Evolutionary conservation across 2,888 invertebrate species (phyloP), one percentile per base, ranked within the genome.

Genomic region (Rhaphigaster nebulosa): DNA sequence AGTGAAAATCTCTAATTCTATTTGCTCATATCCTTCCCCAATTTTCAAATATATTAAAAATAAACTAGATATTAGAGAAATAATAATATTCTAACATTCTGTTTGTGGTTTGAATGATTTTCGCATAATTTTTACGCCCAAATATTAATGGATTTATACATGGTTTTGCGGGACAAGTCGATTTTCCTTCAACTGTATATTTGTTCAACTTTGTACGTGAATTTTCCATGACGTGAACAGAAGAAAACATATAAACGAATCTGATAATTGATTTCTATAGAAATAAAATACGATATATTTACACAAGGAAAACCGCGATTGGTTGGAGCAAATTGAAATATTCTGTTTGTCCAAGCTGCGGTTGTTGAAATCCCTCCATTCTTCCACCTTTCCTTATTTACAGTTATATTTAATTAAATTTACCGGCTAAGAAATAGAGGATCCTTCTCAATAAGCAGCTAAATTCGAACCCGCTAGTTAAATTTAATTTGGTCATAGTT

Each of bases 241-340:
- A 34, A 29, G 70, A 70, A 34, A 70, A 70, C 70, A 70, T 70
- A 70, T 70, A 70, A 70, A 70, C 70, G 70, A 70, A 70, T 70
- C 70, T 84, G 26, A 45, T 84, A 84, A 84, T 84, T 84, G 80
- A 45, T 54, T 87, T 50, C 52, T 60, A 56, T 88, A 88, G 88
- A 88, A 56, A 88, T 88, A 88, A 88, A 88, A 60, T 88, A 88
- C 88, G 88, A 88, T 54, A 60, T 88, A 88, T 88, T 88, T 88
- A 60, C 88, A 88, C 38, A 88, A 26, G 41, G 26, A 5, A 34
- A 41, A 88, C 88, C 60, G 60, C 88, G 60, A 88, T 88, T 60
- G 88, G 88, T 88, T 60, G n/a, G 54, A 10, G 34, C 54, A 88
- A 88, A 88, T 88, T 54, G 88, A 88, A 88, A 88, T 88, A 88